These are phyloP conservation scores for Ceratotherium simum DNA, from an alignment of 2,113 vertebrate genomes.

Conservation along the genomic window DNA sequence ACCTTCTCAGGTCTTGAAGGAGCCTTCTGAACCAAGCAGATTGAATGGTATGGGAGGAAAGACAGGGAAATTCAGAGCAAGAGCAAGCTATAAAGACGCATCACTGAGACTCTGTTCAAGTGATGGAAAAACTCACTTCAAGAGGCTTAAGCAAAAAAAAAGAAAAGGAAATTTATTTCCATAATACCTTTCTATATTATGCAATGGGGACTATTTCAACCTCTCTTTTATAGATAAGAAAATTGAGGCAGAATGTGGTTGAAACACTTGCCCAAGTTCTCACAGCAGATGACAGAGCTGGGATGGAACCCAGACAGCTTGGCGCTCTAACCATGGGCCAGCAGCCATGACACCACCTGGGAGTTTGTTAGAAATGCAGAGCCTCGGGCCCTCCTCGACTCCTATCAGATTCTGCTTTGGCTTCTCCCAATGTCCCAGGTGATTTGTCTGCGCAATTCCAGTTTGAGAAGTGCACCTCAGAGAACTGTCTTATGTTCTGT, in stretches of 20 bases:
- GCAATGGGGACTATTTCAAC: not conserved
- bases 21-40: not conserved
- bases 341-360: accelerated
- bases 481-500: accelerated
- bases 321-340: not conserved
- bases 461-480: not conserved
- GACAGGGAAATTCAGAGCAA: not conserved
- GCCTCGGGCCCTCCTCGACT: not conserved
- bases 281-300: not conserved
- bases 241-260: not conserved
- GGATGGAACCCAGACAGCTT: not conserved
- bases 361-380: not conserved
- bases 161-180: not conserved
- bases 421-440: not conserved
- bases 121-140: not conserved
- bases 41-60: not conserved
- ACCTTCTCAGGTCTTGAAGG: not conserved
- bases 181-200: not conserved
- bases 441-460: not conserved
- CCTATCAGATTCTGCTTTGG: not conserved
- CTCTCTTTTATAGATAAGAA: conserved; percentile 26
- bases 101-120: not conserved
- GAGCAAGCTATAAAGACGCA: not conserved
- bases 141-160: not conserved
- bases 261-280: not conserved